Conservation (phyloP, 35 echinoderm and acorn worm genomes). For the Apostichopus californicus region DNA sequence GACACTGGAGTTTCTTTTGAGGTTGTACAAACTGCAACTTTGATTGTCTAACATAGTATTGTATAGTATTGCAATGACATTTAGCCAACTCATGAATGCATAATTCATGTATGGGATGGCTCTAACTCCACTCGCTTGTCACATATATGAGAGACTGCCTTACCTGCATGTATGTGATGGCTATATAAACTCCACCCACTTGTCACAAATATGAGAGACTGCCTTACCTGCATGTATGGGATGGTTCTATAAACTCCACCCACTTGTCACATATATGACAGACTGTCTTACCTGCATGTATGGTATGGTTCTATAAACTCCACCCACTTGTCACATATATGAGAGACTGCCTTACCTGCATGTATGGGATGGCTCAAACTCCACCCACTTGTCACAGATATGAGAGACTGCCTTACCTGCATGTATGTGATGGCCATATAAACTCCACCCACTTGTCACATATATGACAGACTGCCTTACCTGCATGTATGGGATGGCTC, state of each 20-base stretch:
- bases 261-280: slow-evolving; percentile 86
- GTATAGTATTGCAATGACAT: too few relatives aligned
- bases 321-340: slow-evolving; percentile 89
- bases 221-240: slow-evolving; percentile 39
- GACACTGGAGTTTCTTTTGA: too few relatives aligned
- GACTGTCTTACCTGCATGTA: slow-evolving; percentile 90
- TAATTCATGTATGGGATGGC: too few relatives aligned
- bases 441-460: slow-evolving; percentile 80
- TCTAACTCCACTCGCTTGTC: slow-evolving; percentile 82
- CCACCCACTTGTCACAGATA: slow-evolving; percentile 90
- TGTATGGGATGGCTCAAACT: slow-evolving; percentile 23
- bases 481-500: neutral
- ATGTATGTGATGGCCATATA: slow-evolving; percentile 94
- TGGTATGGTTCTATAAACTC: slow-evolving; percentile 88
- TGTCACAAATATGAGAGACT: slow-evolving; percentile 76
- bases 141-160: slow-evolving; percentile 65
- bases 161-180: slow-evolving; percentile 95
- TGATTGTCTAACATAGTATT: too few relatives aligned
- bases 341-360: slow-evolving; percentile 63
- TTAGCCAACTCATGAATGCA: too few relatives aligned
- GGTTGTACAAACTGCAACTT: too few relatives aligned
- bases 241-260: slow-evolving; percentile 64
- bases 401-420: slow-evolving; percentile 83
- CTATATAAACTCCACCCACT: slow-evolving; percentile 69
- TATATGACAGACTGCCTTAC: slow-evolving; percentile 69